Percentiles rank a stretch among this genome's conserved stretches.
Conservation (phyloP, 2,113 vertebrate species). For the Mobula hypostoma region DNA sequence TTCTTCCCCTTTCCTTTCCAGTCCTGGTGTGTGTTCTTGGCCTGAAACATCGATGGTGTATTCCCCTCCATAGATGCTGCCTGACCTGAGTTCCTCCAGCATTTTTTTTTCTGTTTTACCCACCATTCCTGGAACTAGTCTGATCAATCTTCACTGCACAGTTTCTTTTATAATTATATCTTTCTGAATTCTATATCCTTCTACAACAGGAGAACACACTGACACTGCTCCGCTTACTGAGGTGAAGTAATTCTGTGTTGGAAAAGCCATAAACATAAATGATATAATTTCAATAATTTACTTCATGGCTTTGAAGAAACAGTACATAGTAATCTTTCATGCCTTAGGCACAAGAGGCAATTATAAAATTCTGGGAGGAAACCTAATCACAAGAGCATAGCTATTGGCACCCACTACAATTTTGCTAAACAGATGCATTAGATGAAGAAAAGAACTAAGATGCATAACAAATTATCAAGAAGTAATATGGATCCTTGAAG, state of each 20-base stretch:
- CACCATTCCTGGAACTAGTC: no score
- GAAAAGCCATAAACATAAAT: not conserved
- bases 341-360: not conserved
- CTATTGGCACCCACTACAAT: not conserved
- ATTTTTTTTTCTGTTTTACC: no score
- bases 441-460: not conserved
- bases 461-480: not conserved
- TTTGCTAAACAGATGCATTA: not conserved
- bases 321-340: not conserved
- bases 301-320: not conserved
- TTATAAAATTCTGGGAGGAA: not conserved
- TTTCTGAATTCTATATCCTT: no score
- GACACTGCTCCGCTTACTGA: not conserved
- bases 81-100: no score
- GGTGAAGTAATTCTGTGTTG: not conserved
- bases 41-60: no score
- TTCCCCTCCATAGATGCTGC: no score
- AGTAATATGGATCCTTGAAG: not conserved
- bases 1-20: no score
- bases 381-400: not conserved
- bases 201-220: not conserved
- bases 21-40: no score
- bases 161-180: no score
- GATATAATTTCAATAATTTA: conserved; percentile 4
- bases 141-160: no score